phyloP scores from a whole-genome alignment of 2,113 vertebrate genomes.

The Ornithorhynchus anatinus region DNA sequence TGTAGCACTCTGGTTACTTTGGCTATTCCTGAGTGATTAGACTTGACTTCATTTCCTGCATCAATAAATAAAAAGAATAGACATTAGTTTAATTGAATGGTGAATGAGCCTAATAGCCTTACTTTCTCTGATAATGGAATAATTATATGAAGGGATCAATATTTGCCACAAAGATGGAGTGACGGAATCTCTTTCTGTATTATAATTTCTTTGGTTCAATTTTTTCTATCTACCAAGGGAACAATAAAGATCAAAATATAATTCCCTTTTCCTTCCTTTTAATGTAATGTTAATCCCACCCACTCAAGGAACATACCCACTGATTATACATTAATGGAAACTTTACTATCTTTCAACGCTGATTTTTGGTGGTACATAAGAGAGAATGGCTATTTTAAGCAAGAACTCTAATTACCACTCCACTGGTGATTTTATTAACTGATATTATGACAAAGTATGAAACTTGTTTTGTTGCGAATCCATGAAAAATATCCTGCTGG shows the following conservation, averaged over 20 bases:
- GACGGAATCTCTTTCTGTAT: not conserved
- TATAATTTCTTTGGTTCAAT: slow-evolving; percentile 1
- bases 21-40: slow-evolving; percentile 5
- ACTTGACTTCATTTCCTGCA: not conserved
- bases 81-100: slow-evolving; percentile 18
- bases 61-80: not conserved
- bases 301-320: no score
- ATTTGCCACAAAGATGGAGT: slow-evolving; percentile 10
- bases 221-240: slow-evolving; percentile 5
- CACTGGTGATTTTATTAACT: not conserved
- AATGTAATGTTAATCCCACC: no score
- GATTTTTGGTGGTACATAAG: not conserved
- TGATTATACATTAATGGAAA: not conserved
- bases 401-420: not conserved
- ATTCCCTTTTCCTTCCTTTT: not conserved
- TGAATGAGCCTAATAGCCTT: slow-evolving; percentile 5
- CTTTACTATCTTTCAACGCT: not conserved
- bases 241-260: not conserved
- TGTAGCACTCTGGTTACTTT: not conserved
- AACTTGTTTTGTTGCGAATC: no score
- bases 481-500: no score
- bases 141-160: slow-evolving; percentile 17
- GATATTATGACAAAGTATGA: no score
- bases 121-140: slow-evolving; percentile 32
- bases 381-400: not conserved